These are phyloP conservation scores for Dunckerocampus dactyliophorus DNA, from an alignment of 2,113 vertebrate genomes.

Conservation along the genomic window DNA sequence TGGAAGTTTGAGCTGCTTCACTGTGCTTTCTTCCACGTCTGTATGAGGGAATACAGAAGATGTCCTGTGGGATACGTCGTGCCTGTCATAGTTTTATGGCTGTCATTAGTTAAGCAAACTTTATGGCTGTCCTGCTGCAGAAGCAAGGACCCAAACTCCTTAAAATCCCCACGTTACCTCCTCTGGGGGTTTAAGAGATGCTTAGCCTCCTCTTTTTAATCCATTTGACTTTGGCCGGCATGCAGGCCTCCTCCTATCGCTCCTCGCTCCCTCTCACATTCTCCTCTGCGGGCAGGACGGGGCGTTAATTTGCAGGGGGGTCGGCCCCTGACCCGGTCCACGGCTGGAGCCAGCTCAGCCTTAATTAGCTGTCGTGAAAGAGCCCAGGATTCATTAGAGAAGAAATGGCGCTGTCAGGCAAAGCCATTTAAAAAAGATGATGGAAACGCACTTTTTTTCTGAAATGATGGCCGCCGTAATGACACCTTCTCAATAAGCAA, in stretches of 20 bases:
- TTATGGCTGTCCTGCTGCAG: constrained; percentile 39
- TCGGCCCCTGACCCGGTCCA: constrained; percentile 68
- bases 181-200: constrained; percentile 27
- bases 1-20: too few species aligned
- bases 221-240: constrained; percentile 71
- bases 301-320: constrained; percentile 54
- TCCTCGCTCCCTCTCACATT: constrained; percentile 4
- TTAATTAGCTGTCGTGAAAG: constrained; percentile 80
- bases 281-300: constrained; percentile 33
- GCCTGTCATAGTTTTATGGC: constrained; percentile 1
- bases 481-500: constrained; percentile 84
- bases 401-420: constrained; percentile 68
- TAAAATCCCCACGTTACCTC: constrained; percentile 28
- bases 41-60: too few species aligned
- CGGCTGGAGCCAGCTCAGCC: constrained; percentile 69
- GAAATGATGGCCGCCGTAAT: constrained; percentile 66
- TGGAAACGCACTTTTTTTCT: constrained; percentile 61
- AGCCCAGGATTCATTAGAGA: constrained; percentile 71
- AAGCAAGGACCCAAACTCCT: constrained; percentile 17
- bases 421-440: constrained; percentile 76
- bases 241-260: constrained; percentile 1
- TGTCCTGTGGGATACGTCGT: neutral
- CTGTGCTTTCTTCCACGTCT: too few species aligned
- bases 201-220: constrained; percentile 61
- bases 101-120: constrained; percentile 62